These are phyloP conservation scores for Temnothorax curvispinosus DNA, from an alignment of 1,140 invertebrate species.

Conservation along the genomic window DNA sequence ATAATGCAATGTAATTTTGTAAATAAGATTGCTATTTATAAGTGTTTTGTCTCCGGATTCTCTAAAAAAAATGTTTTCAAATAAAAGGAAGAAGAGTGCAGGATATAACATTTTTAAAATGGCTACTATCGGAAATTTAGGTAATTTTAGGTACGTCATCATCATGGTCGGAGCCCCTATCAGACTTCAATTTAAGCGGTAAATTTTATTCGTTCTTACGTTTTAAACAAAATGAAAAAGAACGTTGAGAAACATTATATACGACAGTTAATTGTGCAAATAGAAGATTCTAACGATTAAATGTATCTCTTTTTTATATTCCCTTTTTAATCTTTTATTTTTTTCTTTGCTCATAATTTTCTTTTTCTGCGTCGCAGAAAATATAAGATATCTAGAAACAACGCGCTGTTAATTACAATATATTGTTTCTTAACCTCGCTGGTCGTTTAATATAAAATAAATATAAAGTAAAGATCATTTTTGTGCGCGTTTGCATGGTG, in stretches of 20 bases:
- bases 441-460: neutral
- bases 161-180: too few species aligned
- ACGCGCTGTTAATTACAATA: neutral
- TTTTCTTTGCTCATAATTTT: neutral
- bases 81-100: neutral
- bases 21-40: neutral
- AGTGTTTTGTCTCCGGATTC: neutral
- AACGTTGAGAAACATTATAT: neutral
- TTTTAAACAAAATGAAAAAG: neutral
- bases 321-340: neutral
- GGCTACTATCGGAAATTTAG: neutral
- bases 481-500: too few species aligned
- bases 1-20: neutral
- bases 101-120: neutral
- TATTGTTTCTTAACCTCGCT: neutral
- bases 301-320: neutral
- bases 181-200: neutral
- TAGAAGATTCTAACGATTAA: constrained; percentile 21
- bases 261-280: neutral
- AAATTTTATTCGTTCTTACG: neutral
- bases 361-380: neutral
- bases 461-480: too few species aligned
- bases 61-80: neutral
- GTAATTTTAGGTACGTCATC: too few species aligned
- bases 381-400: neutral